Percentiles rank a stretch among this genome's conserved stretches.
phyloP scores from a whole-genome alignment of 2,888 invertebrate species.

The Dugesia japonica region DNA sequence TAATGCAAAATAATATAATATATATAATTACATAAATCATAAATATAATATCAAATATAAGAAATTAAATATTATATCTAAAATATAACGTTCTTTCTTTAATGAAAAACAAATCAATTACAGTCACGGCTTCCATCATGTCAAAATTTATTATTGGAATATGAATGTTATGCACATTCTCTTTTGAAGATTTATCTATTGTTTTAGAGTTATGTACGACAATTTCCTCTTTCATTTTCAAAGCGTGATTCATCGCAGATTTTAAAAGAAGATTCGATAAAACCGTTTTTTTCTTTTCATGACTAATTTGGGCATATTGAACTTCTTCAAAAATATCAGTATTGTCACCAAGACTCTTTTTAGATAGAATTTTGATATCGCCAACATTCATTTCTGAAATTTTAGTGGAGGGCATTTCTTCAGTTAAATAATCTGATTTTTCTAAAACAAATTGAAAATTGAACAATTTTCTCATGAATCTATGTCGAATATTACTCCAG shows the following conservation, averaged over 20 bases:
- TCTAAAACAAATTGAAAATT: not conserved
- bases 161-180: not conserved
- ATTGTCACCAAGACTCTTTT: not conserved
- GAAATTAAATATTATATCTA: no score
- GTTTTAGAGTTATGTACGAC: not conserved
- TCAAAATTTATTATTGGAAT: not conserved
- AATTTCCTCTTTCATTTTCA: conserved; percentile 36
- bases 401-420: not conserved
- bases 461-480: not conserved
- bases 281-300: conserved; percentile 41
- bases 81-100: no score
- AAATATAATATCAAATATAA: no score
- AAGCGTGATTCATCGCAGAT: conserved; percentile 44
- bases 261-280: conserved; percentile 46
- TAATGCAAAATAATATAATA: no score
- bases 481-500: conserved; percentile 34
- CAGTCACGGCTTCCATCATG: not conserved
- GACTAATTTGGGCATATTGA: conserved; percentile 40
- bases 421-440: not conserved
- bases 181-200: not conserved
- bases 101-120: not conserved
- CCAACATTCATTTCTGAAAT: not conserved
- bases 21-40: no score
- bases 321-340: conserved; percentile 37
- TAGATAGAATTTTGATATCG: not conserved